Conservation (phyloP, 2,888 invertebrate species). For the Orthonychiurus folsomi region DNA sequence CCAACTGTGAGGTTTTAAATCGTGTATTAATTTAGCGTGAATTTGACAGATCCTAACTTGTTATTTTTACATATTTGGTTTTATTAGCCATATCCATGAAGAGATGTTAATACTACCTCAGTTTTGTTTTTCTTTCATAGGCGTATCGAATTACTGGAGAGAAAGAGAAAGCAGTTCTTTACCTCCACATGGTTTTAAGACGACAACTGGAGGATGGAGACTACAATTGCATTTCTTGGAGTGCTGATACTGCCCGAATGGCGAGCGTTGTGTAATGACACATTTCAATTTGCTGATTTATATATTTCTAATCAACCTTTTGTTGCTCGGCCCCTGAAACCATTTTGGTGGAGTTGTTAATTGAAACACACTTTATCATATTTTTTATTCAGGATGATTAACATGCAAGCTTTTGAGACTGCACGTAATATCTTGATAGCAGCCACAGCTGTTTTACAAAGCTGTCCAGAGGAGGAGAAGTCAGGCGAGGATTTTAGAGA, state of each 20-base stretch:
- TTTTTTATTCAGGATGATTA: too few species aligned
- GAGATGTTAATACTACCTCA: background rate
- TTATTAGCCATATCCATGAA: too few species aligned
- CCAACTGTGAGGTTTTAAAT: background rate
- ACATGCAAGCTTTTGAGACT: conserved; percentile 36
- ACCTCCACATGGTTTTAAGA: conserved; percentile 38
- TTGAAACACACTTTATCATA: too few species aligned
- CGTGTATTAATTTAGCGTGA: background rate
- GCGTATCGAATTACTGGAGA: conserved; percentile 38
- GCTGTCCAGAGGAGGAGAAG: conserved; percentile 34
- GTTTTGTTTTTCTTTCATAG: conserved; percentile 16
- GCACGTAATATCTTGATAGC: conserved; percentile 33
- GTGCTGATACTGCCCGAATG: conserved; percentile 34
- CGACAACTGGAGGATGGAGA: conserved; percentile 35
- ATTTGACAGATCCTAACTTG: background rate
- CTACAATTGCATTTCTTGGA: conserved; percentile 34
- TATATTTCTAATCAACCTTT: too few species aligned
- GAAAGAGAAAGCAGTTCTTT: conserved; percentile 36
- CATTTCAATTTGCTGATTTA: too few species aligned
- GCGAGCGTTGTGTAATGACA: conserved; percentile 33
- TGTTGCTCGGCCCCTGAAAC: too few species aligned
- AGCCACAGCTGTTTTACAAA: conserved; percentile 32
- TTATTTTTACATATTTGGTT: background rate
- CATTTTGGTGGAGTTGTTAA: too few species aligned
- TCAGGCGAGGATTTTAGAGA: conserved; percentile 30